phyloP scores from a whole-genome alignment of 1,140 invertebrate species.

The Anoplophora glabripennis region DNA sequence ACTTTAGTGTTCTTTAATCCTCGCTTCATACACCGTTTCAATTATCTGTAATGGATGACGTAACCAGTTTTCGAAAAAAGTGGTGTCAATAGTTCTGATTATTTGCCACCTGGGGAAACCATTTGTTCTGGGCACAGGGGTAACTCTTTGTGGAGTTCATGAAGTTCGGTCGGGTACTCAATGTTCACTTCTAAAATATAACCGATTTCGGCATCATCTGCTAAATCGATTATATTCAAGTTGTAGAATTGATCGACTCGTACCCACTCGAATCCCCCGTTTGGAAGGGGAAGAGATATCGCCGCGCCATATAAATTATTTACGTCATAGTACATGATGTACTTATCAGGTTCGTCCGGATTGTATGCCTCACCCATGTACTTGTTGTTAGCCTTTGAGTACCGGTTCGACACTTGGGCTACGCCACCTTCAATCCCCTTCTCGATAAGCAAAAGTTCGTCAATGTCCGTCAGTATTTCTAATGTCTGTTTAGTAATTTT shows the following conservation, averaged over 20 bases:
- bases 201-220: neutral
- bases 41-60: neutral
- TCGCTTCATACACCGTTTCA: no score
- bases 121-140: neutral
- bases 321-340: no score
- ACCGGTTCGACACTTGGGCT: slow-evolving; percentile 39
- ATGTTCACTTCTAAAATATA: slow-evolving; percentile 24
- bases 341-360: no score
- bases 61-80: slow-evolving; percentile 27
- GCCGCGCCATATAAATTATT: no score
- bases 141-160: slow-evolving; percentile 15
- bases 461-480: no score
- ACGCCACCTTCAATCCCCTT: no score
- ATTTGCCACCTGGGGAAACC: slow-evolving; percentile 32
- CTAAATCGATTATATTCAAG: no score
- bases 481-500: no score
- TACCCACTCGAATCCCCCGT: no score
- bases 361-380: slow-evolving; percentile 14
- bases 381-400: slow-evolving; percentile 1
- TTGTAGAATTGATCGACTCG: no score
- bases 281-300: no score
- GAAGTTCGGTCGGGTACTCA: slow-evolving; percentile 27
- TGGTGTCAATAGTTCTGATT: slow-evolving; percentile 43
- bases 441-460: no score
- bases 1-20: slow-evolving; percentile 12